A percentile compares a stretch with the other conserved stretches of the same genome.
phyloP scores from a whole-genome alignment of 2,797 vertebrate genomes.

The Alcedo quadribrachys region DNA sequence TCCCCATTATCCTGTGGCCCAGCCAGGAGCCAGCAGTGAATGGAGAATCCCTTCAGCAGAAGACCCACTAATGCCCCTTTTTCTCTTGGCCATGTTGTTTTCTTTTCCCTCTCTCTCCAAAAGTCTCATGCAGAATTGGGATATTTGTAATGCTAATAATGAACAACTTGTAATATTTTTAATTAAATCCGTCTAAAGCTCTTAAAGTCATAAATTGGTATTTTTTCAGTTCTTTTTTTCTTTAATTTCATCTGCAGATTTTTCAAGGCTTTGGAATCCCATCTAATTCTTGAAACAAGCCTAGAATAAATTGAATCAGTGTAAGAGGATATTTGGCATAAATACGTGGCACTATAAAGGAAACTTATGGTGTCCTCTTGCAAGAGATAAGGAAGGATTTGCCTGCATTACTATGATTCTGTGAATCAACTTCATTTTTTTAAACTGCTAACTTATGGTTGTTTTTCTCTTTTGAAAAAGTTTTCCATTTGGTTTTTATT shows the following conservation, averaged over 20 bases:
- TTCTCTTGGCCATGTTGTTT: slow-evolving; percentile 26
- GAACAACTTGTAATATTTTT: slow-evolving; percentile 66
- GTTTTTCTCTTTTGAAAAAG: not conserved
- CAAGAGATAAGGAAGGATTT: slow-evolving; percentile 47
- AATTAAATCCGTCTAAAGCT: slow-evolving; percentile 67
- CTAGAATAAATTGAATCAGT: slow-evolving; percentile 70
- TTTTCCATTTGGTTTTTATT: not conserved
- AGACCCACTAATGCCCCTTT: not conserved
- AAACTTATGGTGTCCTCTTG: slow-evolving; percentile 30
- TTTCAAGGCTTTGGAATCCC: slow-evolving; percentile 64
- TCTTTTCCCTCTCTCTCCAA: not conserved
- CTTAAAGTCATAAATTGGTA: slow-evolving; percentile 63
- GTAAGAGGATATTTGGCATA: slow-evolving; percentile 71
- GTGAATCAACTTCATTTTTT: not conserved
- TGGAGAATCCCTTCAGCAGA: not conserved
- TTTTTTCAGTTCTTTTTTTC: slow-evolving; percentile 59
- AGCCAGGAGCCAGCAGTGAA: not conserved
- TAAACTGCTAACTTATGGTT: not conserved
- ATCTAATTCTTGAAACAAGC: slow-evolving; percentile 70
- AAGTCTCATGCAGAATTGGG: not conserved
- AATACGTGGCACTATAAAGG: slow-evolving; percentile 55
- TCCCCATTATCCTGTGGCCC: not conserved
- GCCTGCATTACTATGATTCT: not conserved
- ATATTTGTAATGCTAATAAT: slow-evolving; percentile 51
- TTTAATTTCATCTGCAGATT: slow-evolving; percentile 65